A percentile compares a stretch with the other conserved stretches of the same genome.
phyloP scores from a whole-genome alignment of 2,113 vertebrate species.

The Seriola aureovittata region DNA sequence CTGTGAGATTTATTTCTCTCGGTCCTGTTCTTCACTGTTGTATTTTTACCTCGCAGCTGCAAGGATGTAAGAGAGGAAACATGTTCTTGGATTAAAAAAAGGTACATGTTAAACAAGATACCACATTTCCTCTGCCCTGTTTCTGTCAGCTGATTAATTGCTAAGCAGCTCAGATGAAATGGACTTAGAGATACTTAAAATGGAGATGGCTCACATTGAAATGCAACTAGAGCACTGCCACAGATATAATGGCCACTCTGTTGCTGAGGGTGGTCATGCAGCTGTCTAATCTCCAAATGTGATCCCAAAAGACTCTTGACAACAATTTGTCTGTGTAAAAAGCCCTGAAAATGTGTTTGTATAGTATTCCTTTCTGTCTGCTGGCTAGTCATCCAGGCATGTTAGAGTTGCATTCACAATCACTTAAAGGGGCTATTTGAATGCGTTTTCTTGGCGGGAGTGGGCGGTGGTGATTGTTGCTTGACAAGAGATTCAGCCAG shows the following conservation, averaged over 20 bases:
- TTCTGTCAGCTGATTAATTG: conserved; percentile 50
- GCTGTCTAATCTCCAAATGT: conserved; percentile 48
- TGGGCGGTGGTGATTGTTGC: too few relatives aligned
- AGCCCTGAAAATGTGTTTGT: conserved; percentile 34
- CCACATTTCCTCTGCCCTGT: conserved; percentile 11
- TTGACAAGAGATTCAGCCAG: too few relatives aligned
- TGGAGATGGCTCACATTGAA: conserved; percentile 62
- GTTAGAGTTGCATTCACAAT: conserved; percentile 18
- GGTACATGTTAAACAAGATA: conserved; percentile 22
- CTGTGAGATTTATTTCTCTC: too few relatives aligned
- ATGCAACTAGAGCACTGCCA: conserved; percentile 64
- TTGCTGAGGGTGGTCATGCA: conserved; percentile 52
- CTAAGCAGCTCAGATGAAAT: conserved; percentile 46
- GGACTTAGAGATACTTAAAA: conserved; percentile 53
- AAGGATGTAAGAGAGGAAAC: background rate
- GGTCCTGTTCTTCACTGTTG: background rate
- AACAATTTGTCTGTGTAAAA: conserved; percentile 39
- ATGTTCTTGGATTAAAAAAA: conserved; percentile 13
- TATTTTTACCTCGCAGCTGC: conserved; percentile 45
- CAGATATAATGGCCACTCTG: conserved; percentile 57
- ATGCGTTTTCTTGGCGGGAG: too few relatives aligned
- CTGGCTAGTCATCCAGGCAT: conserved; percentile 1
- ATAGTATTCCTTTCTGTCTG: conserved; percentile 40
- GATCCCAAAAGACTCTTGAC: conserved; percentile 31
- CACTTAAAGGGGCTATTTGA: background rate